Evolutionary conservation across 2,797 vertebrate species (phyloP), one percentile per base, ranked within the genome.

Genomic region (Heliangelus exortis): DNA sequence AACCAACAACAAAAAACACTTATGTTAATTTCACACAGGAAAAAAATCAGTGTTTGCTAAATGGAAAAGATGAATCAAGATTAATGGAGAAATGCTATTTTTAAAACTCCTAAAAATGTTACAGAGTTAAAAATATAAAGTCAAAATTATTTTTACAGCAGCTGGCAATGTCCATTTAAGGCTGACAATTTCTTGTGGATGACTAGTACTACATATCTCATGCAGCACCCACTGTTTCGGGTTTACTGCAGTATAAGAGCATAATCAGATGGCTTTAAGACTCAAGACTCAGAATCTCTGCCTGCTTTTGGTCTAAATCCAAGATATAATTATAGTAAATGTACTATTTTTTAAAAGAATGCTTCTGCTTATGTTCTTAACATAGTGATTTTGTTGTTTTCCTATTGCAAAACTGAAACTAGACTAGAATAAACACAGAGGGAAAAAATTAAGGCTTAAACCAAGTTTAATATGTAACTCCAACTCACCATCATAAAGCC

Each of bases 401-500:
- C 81, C n/a, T 93, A 93, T 92, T 95, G 88, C 96, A 97, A 96
- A 97, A 92, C 82, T 96, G 96, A 96, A 90, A 95, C 43, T 95
- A 88, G 87, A 84, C 90, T 78, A 82, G 78, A 90, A 96, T 91
- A 94, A 96, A 95, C 92, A 95, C 81, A 95, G 94, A 87, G 68
- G 90, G 79, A 62, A 95, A 95, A 95, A 95, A 96, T 85, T 91
- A 94, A 95, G 90, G 89, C 84, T 93, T 89, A 85, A 91, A 95
- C 51, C 2, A 1, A 87, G 47, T 87, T 92, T 94, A 96, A 95
- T 90, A 87, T 96, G 73, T 34, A 87, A 77, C 93, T 96, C 93
- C 89, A 85, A 87, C 62, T 15, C 89, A 92, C 84, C 92, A 95
- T 85, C 93, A 87, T 17, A 87, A 93, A 95, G 85, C 94, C 93